Conservation (phyloP, 2,888 invertebrate genomes). For the Drosophila ustulata region DNA sequence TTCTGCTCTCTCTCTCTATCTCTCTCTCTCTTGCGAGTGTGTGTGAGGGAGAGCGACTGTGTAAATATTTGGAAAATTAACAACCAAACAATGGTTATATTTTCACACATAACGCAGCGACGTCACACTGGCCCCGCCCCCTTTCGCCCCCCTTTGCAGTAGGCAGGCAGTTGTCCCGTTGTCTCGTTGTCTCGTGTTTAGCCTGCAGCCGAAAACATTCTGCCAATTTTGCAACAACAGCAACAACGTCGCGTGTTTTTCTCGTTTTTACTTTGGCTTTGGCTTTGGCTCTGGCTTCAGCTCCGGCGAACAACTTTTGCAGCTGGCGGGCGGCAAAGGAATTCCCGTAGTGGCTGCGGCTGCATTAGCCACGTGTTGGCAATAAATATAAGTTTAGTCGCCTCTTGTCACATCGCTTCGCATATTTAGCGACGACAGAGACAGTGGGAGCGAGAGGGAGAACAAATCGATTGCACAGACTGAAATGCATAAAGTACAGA, state of each 20-base stretch:
- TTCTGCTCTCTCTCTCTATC: conserved; percentile 15
- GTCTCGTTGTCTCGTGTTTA: conserved; percentile 36
- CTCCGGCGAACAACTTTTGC: conserved; percentile 28
- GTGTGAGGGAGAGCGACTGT: neutral
- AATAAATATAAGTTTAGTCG: conserved; percentile 57
- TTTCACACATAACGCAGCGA: conserved; percentile 61
- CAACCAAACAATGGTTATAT: conserved; percentile 72
- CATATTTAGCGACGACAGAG: conserved; percentile 36
- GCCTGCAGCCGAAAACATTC: conserved; percentile 43
- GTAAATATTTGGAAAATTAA: conserved; percentile 68
- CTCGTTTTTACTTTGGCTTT: conserved; percentile 18
- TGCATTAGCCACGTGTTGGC: conserved; percentile 59
- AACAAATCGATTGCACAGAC: conserved; percentile 15
- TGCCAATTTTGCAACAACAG: conserved; percentile 44
- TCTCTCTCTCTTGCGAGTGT: conserved; percentile 12
- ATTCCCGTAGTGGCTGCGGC: conserved; percentile 32
- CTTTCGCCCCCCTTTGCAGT: too few species aligned
- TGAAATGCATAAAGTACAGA: neutral
- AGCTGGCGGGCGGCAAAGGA: conserved; percentile 49
- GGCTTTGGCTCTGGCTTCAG: too few species aligned
- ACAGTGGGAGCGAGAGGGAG: neutral
- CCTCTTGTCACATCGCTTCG: conserved; percentile 49
- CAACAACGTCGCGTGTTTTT: conserved; percentile 30
- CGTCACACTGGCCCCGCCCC: neutral
- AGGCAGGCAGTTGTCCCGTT: neutral